Base-by-base conservation (phyloP, 1,140 invertebrate genomes). In the Drosophila pachea region DNA sequence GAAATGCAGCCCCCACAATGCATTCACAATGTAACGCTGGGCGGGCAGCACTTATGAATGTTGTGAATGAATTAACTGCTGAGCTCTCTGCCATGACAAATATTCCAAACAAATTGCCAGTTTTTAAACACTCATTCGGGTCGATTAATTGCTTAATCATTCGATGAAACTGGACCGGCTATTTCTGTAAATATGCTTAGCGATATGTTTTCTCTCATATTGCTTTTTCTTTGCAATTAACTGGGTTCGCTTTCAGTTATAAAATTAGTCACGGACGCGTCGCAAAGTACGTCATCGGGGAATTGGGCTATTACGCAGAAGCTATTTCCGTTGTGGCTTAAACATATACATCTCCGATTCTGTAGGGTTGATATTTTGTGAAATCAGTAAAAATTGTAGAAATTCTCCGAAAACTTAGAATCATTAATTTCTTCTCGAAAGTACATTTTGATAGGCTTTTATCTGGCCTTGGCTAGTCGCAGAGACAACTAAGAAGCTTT, bases 1-100 rank as follows among this genome's bases (percentile, higher is more conserved):
- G 38, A 61, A 52, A 62, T 68, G 58, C 58, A 63, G 22, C 45
- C 7, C 33, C 43, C 61, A 45, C 14, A 50, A 47, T 58, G 47
- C 68, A 70, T 9, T 66, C 12, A 12, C 8, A 45, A 16, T 12
- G 14, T 16, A 47, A 9, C 16, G 22, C 8, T 22, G 9, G 16
- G 16, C 8, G 45, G 8, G 4, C 2, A 8, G 8, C 5, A 35
- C 11, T 40, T 47, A 9, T 60, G 43, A 67, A 52, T 68, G 66
- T 43, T 61, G 52, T 68, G 65, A 72, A 72, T 72, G 69, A 72
- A 68, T 62, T 40, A n/a, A 33, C 29, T 53, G 22, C 22, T 22
- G 22, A 22, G 3, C 22, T 22, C 22, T 22, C 22, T 43, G 40
- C 40, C 29, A 66, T 29, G 55, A 54, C 52, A 54, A 65, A 50